Percentiles rank a stretch among this genome's conserved stretches.
These are phyloP conservation scores for Venustaconcha ellipsiformis DNA, from an alignment of 1,140 invertebrate genomes.

Conservation along the genomic window DNA sequence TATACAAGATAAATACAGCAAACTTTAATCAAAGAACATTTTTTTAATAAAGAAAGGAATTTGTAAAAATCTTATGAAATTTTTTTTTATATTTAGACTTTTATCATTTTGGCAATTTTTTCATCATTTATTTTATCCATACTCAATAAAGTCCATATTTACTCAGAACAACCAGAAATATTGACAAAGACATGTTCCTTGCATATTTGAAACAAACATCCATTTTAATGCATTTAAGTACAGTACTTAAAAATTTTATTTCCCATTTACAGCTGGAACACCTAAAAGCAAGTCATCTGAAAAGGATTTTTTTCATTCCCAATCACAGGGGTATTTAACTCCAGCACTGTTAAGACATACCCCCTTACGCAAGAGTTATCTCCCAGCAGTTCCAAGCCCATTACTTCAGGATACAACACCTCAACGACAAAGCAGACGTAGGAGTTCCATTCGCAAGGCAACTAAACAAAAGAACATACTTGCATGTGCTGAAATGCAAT, in stretches of 20 bases:
- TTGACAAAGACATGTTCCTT: not conserved
- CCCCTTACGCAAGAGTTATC: conserved; percentile 43
- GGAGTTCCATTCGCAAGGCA: too few relatives aligned
- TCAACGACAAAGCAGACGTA: conserved; percentile 6
- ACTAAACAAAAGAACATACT: too few relatives aligned
- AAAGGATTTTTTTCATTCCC: not conserved
- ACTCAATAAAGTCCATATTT: too few relatives aligned
- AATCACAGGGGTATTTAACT: not conserved
- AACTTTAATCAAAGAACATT: too few relatives aligned
- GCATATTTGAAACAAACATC: not conserved
- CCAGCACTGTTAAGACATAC: conserved; percentile 16
- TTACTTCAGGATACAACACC: conserved; percentile 53
- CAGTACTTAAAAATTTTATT: not conserved
- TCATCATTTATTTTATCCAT: too few relatives aligned
- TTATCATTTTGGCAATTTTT: too few relatives aligned
- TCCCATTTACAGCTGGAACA: not conserved
- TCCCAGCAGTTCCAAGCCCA: conserved; percentile 56
- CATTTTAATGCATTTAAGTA: conserved; percentile 19
- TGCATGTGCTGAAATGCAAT: too few relatives aligned
- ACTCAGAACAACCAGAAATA: not conserved
- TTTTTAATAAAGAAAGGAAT: too few relatives aligned
- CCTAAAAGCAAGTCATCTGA: not conserved
- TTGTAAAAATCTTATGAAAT: too few relatives aligned
- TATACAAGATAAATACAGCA: too few relatives aligned
- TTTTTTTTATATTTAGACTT: too few relatives aligned